A percentile compares a stretch with the other conserved stretches of the same genome.
phyloP scores from a whole-genome alignment of 2,888 invertebrate genomes.

The Nemoura dubitans region DNA sequence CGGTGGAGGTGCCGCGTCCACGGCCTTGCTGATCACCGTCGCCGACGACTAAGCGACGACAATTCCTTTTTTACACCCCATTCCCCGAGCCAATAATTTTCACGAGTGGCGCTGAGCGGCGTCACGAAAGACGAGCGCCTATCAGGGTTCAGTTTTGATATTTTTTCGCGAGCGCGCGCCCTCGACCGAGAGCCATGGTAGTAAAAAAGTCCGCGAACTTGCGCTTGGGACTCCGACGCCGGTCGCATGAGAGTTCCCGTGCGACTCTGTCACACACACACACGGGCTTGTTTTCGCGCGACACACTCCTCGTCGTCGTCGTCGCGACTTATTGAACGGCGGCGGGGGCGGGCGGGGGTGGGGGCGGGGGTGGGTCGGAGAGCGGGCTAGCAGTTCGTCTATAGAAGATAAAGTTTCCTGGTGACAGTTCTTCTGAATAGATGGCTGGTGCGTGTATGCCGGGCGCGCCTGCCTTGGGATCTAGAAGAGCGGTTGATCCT shows the following conservation, averaged over 20 bases:
- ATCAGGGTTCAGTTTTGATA: no score
- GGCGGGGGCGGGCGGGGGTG: neutral
- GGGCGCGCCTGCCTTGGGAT: slow-evolving; percentile 8
- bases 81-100: neutral
- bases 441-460: slow-evolving; percentile 29
- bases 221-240: no score
- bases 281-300: slow-evolving; percentile 9
- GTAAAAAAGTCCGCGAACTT: no score
- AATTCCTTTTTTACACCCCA: no score
- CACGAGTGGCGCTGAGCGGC: neutral
- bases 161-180: no score
- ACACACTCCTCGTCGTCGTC: neutral
- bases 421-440: slow-evolving; percentile 34
- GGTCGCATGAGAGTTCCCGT: neutral
- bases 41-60: neutral
- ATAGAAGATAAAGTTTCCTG: slow-evolving; percentile 31
- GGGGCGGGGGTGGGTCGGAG: neutral
- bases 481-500: slow-evolving; percentile 26
- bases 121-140: neutral
- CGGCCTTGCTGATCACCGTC: neutral
- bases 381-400: slow-evolving; percentile 20
- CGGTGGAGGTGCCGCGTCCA: neutral
- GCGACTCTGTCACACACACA: neutral
- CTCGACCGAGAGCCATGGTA: no score
- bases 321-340: slow-evolving; percentile 17